These are phyloP conservation scores for Caretta caretta DNA, from an alignment of 2,113 vertebrate genomes.

Conservation along the genomic window DNA sequence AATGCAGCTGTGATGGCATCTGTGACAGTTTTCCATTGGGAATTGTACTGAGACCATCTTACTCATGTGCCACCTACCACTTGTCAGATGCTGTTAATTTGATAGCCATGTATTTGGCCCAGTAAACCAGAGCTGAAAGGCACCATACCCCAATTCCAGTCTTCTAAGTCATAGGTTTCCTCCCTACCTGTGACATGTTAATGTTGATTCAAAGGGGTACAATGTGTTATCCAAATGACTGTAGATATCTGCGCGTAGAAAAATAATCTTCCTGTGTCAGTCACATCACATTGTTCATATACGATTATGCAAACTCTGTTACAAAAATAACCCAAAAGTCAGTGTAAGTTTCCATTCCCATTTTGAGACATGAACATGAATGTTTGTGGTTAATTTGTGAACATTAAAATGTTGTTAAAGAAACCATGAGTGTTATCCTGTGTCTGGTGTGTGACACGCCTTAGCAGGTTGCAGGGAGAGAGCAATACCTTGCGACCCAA, in stretches of 20 bases:
- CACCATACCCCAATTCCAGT: fast-evolving
- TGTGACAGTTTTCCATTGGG: not conserved
- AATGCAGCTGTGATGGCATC: not conserved
- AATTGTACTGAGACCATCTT: not conserved
- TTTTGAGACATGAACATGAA: not conserved
- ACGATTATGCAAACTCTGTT: not conserved
- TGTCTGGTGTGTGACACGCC: not conserved
- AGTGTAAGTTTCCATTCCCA: not conserved
- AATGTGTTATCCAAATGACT: not conserved
- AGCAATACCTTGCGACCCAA: not conserved
- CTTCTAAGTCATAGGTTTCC: not conserved
- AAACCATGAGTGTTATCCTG: not conserved
- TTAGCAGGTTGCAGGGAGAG: not conserved
- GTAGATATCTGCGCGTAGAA: fast-evolving
- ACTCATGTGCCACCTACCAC: not conserved
- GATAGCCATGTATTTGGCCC: not conserved
- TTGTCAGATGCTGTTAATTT: not conserved
- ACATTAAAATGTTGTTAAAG: not conserved
- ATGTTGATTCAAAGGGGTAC: not conserved
- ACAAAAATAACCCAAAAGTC: not conserved
- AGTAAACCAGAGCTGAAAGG: not conserved
- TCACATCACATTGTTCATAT: not conserved
- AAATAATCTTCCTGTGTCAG: not conserved
- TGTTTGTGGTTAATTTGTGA: not conserved
- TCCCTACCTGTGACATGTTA: not conserved